Conservation (phyloP, 2,888 invertebrate species). For the Sialis fuliginosa region DNA sequence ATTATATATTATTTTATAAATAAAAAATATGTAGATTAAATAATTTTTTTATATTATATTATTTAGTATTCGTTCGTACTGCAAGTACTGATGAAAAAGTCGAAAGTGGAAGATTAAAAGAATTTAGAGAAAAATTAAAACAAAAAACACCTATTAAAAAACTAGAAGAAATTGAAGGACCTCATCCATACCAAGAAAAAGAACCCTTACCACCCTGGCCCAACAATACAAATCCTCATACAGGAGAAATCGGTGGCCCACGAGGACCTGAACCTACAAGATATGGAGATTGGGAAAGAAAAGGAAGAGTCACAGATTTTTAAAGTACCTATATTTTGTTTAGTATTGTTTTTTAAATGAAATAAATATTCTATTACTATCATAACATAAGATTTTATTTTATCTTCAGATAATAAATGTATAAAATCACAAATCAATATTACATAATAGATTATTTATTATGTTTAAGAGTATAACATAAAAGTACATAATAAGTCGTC, state of each 20-base stretch:
- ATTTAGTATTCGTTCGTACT: neutral
- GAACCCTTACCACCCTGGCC: constrained; percentile 75
- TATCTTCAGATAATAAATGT: neutral
- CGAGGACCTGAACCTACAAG: constrained; percentile 95
- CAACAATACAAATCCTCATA: constrained; percentile 72
- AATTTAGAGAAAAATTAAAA: constrained; percentile 58
- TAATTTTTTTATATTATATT: too few species aligned
- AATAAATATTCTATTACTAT: neutral
- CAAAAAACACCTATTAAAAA: constrained; percentile 44
- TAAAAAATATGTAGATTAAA: too few species aligned
- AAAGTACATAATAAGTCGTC: too few species aligned
- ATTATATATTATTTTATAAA: too few species aligned
- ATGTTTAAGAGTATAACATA: too few species aligned
- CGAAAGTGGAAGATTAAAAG: constrained; percentile 35
- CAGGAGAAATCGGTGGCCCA: constrained; percentile 92
- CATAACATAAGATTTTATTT: neutral
- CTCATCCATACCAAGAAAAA: constrained; percentile 60
- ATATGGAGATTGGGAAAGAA: constrained; percentile 99
- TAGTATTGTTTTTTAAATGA: neutral
- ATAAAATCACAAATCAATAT: too few species aligned
- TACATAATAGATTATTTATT: too few species aligned
- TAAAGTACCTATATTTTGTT: constrained; percentile 23
- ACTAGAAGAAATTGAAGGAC: constrained; percentile 55
- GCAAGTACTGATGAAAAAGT: neutral
- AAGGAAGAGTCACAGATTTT: constrained; percentile 92